Evolutionary conservation across 2,113 vertebrate genomes (phyloP), one percentile per base, ranked within the genome.

Genomic region (Gopherus evgoodei): DNA sequence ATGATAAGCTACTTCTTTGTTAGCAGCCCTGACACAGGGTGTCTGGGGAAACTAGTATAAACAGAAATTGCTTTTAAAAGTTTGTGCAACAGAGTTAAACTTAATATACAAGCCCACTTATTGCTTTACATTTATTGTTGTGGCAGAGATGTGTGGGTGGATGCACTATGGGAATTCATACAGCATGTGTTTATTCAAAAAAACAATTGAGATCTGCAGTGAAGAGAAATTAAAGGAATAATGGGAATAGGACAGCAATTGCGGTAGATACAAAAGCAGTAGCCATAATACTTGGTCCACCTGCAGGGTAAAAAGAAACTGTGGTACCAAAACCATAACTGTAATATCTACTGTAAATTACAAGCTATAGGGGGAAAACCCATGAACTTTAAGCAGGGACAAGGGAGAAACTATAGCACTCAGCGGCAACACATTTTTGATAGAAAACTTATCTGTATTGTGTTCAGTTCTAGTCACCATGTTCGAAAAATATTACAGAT

Each of bases 181-280:
- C 35, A 12, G 12, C 8, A 7, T 25, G 21, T 17, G 42, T 27
- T 78, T 78, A 22, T 72, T 94, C 5, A 72, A 22, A 72, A 72
- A 38, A 72, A 69, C 35, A 87, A 78, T 62, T 91, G 69, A 88
- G 27, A 17, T 50, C 25, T 3, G 85, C n/a, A 78, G 13, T 25
- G 50, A 81, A 89, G 76, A 87, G 35, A 24, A 90, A 47, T 92
- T 92, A 52, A 87, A 94, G 17, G 21, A 83, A 49, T 35, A 92
- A 75, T 52, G 69, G 35, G 56, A 93, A 84, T 42, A 88, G 29
- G 59, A 1, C 19, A 93, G 47, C 12, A 89, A 3, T 50, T 56
- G 54, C 3, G 57, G 16, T 87, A 81, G 84, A 92, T 76, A 69
- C 49, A 83, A 59, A 93, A 47, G 11, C 52, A 53, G n/a, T 53